Evolutionary conservation across 2,797 vertebrate species (phyloP).

Genomic region (Danio jaintianensis): DNA sequence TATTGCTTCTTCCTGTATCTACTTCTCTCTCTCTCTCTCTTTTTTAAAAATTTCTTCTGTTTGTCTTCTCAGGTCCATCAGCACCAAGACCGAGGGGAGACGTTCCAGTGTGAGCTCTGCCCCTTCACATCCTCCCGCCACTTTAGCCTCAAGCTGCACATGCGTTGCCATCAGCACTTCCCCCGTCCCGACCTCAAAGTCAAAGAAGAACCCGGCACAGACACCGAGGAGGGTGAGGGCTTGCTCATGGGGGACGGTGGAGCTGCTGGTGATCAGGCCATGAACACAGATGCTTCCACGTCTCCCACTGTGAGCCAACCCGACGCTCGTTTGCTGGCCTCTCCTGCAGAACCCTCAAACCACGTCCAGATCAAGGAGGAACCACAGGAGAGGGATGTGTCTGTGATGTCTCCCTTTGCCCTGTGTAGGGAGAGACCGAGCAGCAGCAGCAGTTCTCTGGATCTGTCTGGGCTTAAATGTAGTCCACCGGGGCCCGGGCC

Average conservation of each 20-base stretch:
- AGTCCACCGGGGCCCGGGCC: constrained; percentile 75
- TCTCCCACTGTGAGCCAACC: constrained; percentile 78
- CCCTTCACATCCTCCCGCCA: constrained; percentile 99
- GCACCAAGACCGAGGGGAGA: constrained; percentile 98
- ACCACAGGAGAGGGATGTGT: constrained; percentile 88
- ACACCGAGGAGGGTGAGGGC: constrained; percentile 90
- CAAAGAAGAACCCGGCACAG: constrained; percentile 94
- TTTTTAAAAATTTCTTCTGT: constrained; percentile 47
- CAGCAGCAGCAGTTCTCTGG: constrained; percentile 84
- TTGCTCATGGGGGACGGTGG: constrained; percentile 85
- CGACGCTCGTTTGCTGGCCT: constrained; percentile 70
- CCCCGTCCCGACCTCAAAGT: constrained; percentile 95
- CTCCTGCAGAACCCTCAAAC: constrained; percentile 81
- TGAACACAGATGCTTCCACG: constrained; percentile 72
- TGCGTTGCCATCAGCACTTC: constrained; percentile 99
- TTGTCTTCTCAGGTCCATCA: constrained; percentile 90
- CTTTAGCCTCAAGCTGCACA: constrained; percentile 99
- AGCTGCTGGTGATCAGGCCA: constrained; percentile 74
- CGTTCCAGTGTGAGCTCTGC: constrained; percentile 98
- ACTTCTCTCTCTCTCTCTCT: background rate
- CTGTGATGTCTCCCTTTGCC: constrained; percentile 85
- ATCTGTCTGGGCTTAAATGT: constrained; percentile 79
- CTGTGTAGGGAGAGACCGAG: constrained; percentile 86
- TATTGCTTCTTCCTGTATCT: too few relatives aligned
- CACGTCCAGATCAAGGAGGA: constrained; percentile 94